Percentiles rank a stretch among this genome's conserved stretches.
phyloP scores from a whole-genome alignment of 2,888 invertebrate genomes.

The Hofmannophila pseudospretella region DNA sequence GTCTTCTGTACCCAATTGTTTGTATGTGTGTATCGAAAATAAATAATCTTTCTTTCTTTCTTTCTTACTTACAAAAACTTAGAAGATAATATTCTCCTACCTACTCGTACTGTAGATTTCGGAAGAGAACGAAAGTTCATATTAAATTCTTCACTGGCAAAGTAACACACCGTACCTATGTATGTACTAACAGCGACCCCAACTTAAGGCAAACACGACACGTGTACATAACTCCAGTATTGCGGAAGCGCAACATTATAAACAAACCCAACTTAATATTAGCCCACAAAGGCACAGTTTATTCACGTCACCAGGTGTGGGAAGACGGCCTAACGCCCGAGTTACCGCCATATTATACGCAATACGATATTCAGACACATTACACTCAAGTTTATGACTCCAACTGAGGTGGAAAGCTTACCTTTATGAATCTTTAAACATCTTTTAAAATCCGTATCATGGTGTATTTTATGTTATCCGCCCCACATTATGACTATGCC shows the following conservation, averaged over 20 bases:
- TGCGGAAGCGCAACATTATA: slow-evolving; percentile 34
- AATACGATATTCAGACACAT: slow-evolving; percentile 62
- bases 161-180: slow-evolving; percentile 5
- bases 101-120: no score
- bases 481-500: slow-evolving; percentile 6
- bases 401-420: slow-evolving; percentile 59
- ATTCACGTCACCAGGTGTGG: slow-evolving; percentile 68
- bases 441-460: slow-evolving; percentile 62
- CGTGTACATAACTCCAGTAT: slow-evolving; percentile 26
- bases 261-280: slow-evolving; percentile 58
- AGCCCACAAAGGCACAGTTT: slow-evolving; percentile 57
- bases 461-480: slow-evolving; percentile 38
- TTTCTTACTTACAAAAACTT: no score
- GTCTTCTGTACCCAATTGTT: no score
- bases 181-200: slow-evolving; percentile 27
- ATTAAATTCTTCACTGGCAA: no score
- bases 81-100: no score
- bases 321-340: slow-evolving; percentile 56
- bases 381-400: slow-evolving; percentile 68
- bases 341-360: slow-evolving; percentile 52
- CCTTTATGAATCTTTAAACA: slow-evolving; percentile 70
- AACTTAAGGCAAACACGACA: slow-evolving; percentile 32
- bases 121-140: no score
- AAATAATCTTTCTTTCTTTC: no score
- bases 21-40: no score